phyloP scores from a whole-genome alignment of 35 echinoderm and acorn worm genomes.

The Ophiothrix spiculata region DNA sequence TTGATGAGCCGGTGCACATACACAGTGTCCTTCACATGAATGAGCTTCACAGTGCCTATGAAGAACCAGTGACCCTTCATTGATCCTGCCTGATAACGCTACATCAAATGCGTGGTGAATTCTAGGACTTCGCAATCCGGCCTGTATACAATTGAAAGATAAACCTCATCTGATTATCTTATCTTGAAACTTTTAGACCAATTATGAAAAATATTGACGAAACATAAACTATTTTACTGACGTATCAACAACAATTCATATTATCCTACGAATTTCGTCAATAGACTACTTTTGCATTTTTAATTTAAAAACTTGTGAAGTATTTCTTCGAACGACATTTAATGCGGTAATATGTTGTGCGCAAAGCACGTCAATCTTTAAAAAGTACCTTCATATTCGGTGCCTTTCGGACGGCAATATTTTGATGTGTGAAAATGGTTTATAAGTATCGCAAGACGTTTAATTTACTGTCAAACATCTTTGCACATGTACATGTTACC shows the following conservation, averaged over 20 bases:
- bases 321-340: background rate
- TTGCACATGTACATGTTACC: background rate
- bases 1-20: constrained; percentile 17
- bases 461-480: background rate
- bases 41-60: constrained; percentile 14
- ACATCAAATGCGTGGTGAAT: constrained; percentile 19
- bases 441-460: background rate
- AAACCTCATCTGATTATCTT: too few relatives aligned
- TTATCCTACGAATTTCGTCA: background rate
- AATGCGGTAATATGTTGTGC: too few relatives aligned
- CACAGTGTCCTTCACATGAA: constrained; percentile 35
- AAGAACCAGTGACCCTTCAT: constrained; percentile 3
- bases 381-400: too few relatives aligned
- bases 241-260: background rate
- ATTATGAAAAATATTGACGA: background rate
- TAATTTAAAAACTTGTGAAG: background rate
- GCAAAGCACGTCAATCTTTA: too few relatives aligned
- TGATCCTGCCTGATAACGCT: background rate
- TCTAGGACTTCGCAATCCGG: constrained; percentile 12
- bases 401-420: too few relatives aligned
- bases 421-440: too few relatives aligned
- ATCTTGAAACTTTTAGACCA: too few relatives aligned
- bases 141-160: background rate
- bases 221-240: background rate
- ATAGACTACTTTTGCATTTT: background rate